phyloP scores from a whole-genome alignment of 2,113 vertebrate genomes.

The Eurystomus gularis region DNA sequence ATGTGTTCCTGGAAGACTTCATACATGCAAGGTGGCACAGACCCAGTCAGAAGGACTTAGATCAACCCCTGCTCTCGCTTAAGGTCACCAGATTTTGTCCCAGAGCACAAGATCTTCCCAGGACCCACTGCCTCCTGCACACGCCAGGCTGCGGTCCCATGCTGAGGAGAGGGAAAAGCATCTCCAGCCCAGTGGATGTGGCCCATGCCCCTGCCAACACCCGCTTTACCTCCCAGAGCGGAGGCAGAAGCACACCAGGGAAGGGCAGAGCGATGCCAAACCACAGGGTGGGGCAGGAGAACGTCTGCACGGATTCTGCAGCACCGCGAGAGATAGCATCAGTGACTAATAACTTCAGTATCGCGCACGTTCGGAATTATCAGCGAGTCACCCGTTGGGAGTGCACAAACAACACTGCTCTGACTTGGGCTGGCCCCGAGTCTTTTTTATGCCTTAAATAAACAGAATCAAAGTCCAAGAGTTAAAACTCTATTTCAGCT shows the following conservation, averaged over 20 bases:
- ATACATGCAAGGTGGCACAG: not conserved
- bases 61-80: not conserved
- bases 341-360: not conserved
- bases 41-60: not conserved
- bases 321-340: not conserved
- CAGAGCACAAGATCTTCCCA: not conserved
- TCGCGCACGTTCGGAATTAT: not conserved
- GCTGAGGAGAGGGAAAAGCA: not conserved
- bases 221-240: not conserved
- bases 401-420: not conserved
- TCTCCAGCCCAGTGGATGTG: not conserved
- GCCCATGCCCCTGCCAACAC: not conserved
- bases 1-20: not conserved
- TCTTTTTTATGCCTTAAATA: slow-evolving; percentile 3
- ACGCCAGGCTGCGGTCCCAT: accelerated
- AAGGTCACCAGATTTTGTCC: not conserved
- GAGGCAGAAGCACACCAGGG: not conserved
- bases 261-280: not conserved
- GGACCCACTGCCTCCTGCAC: not conserved
- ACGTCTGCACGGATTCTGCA: not conserved
- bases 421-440: not conserved
- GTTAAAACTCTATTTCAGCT: not conserved
- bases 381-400: not conserved
- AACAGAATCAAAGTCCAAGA: slow-evolving; percentile 29
- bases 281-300: not conserved